Conservation (phyloP, 2,797 vertebrate genomes). For the Phataginus tricuspis region DNA sequence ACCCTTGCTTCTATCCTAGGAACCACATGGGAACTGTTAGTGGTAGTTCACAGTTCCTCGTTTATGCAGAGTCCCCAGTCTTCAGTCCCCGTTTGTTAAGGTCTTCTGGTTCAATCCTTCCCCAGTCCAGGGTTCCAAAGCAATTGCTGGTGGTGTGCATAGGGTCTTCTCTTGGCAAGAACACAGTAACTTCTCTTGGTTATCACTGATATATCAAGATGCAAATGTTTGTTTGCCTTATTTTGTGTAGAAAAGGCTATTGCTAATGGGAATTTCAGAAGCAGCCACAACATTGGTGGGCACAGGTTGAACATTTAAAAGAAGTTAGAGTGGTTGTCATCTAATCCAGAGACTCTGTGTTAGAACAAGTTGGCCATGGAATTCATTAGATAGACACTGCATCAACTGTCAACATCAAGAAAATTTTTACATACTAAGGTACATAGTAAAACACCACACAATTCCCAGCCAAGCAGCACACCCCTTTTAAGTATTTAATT, state of each 20-base stretch:
- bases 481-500: background rate
- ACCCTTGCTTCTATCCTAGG: background rate
- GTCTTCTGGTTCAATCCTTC: background rate
- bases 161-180: background rate
- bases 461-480: background rate
- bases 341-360: background rate
- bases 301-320: background rate
- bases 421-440: background rate
- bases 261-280: background rate
- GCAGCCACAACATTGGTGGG: no score
- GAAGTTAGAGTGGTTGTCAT: no score
- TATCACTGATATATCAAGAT: background rate
- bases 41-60: background rate
- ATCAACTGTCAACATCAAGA: background rate
- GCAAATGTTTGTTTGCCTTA: background rate
- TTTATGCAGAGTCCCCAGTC: background rate
- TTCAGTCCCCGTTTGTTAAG: background rate
- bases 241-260: background rate
- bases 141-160: background rate
- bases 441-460: background rate
- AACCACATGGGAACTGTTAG: background rate
- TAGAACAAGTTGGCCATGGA: background rate
- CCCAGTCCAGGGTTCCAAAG: background rate
- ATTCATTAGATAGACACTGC: background rate
- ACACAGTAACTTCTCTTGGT: background rate